These are phyloP conservation scores for Hofmannophila pseudospretella DNA, from an alignment of 2,888 invertebrate genomes.

Conservation along the genomic window DNA sequence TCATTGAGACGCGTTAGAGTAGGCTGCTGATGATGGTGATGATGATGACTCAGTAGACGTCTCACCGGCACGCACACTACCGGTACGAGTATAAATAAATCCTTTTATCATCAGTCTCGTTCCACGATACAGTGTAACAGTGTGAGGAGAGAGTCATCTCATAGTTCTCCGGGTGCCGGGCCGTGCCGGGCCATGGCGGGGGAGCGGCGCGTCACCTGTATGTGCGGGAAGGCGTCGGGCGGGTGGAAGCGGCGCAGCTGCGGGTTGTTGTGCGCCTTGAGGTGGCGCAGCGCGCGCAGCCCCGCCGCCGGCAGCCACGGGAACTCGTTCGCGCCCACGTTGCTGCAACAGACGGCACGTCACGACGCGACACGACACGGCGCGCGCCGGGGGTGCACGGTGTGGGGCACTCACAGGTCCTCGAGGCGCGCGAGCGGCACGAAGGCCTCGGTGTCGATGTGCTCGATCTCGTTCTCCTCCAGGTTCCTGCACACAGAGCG, in stretches of 20 bases:
- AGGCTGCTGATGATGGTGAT: too few relatives aligned
- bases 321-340: constrained; percentile 94
- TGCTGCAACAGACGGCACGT: constrained; percentile 71
- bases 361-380: background rate
- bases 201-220: constrained; percentile 79
- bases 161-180: too few relatives aligned
- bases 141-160: too few relatives aligned
- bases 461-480: constrained; percentile 89
- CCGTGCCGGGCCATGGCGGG: too few relatives aligned
- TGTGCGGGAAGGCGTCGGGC: constrained; percentile 90
- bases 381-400: too few relatives aligned
- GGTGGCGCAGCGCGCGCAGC: constrained; percentile 86
- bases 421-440: constrained; percentile 85
- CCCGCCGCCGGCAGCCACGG: constrained; percentile 89
- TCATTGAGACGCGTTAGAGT: too few relatives aligned
- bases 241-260: constrained; percentile 91
- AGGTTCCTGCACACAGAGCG: constrained; percentile 81
- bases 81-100: too few relatives aligned
- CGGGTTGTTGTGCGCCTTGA: constrained; percentile 96
- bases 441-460: constrained; percentile 92
- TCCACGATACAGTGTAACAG: too few relatives aligned
- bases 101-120: too few relatives aligned
- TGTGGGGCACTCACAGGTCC: constrained; percentile 85
- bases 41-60: too few relatives aligned
- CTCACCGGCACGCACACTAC: too few relatives aligned